A percentile compares a stretch with the other conserved stretches of the same genome.
These are phyloP conservation scores for Gonatopus flavifemur DNA, from an alignment of 1,140 invertebrate species.

Conservation along the genomic window DNA sequence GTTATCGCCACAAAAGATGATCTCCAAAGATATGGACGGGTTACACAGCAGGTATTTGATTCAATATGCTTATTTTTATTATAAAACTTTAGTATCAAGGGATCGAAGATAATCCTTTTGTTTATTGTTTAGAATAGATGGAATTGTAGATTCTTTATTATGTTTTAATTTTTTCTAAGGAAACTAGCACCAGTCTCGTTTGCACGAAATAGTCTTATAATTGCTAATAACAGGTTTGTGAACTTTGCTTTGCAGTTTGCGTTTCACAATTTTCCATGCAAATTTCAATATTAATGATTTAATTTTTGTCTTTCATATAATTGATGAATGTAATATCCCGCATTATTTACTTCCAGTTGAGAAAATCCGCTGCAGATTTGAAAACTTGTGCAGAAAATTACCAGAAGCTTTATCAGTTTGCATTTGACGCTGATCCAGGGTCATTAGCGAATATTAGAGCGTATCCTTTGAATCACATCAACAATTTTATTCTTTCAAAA, in stretches of 20 bases:
- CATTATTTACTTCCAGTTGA: slow-evolving; percentile 56
- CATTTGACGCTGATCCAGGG: slow-evolving; percentile 89
- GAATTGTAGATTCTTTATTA: neutral
- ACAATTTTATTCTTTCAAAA: slow-evolving; percentile 1
- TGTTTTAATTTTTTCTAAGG: too few species aligned
- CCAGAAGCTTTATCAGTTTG: slow-evolving; percentile 82
- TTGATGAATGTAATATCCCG: neutral
- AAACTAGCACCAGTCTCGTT: too few species aligned
- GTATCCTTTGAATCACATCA: slow-evolving; percentile 57
- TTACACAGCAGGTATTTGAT: slow-evolving; percentile 68
- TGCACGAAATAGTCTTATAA: too few species aligned
- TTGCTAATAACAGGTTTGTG: too few species aligned
- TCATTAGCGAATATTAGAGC: slow-evolving; percentile 79
- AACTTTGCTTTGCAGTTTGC: too few species aligned
- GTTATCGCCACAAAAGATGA: slow-evolving; percentile 79
- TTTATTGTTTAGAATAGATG: neutral
- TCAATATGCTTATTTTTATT: neutral
- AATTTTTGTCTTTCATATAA: neutral
- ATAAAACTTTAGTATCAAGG: neutral
- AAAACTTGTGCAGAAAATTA: slow-evolving; percentile 75
- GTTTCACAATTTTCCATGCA: neutral
- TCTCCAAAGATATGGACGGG: slow-evolving; percentile 78
- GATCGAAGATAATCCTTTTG: too few species aligned
- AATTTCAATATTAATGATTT: neutral
- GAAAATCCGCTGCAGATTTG: slow-evolving; percentile 77